Evolutionary conservation across 2,113 vertebrate genomes (phyloP), one percentile per base, ranked within the genome.

Genomic region (Mormyrus lacerda): DNA sequence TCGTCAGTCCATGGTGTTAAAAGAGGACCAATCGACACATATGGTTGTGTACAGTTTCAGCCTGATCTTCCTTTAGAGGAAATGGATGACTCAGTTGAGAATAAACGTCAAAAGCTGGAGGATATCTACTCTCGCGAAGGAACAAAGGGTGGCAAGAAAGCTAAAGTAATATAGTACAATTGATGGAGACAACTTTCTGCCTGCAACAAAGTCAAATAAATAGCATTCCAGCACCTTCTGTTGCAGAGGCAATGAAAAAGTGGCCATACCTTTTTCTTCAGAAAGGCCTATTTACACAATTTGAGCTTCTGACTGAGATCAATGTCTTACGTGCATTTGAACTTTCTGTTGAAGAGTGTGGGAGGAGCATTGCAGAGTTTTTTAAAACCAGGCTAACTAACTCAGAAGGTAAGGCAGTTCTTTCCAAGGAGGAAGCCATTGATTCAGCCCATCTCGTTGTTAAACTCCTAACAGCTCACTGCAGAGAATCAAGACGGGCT

Each of bases 171-270:
- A n/a, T n/a, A n/a, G n/a, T n/a, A 73, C 42, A 87, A 24, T 65
- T 90, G 21, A 90, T 90, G 89, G 53, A 90, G 44, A 53, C 65
- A 47, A 90, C 85, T 51, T 90, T 90, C 85, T 61, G 89, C 87
- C 58, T 88, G 65, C 89, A 53, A 69, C 11, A 3, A 17, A 90
- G 47, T 15, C 61, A 87, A 19, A 82, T 90, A 15, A 79, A 90
- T 76, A 35, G 53, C 27, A 90, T 87, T 47, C 89, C 85, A 88
- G 85, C 89, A 87, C 89, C 45, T 48, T 90, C 89, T 51, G 61
- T 88, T 87, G 55, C 82, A 58, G 55, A 58, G 55, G 1, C n/a
- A 61, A 61, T 84, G 82, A 89, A 73, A 44, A 51, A 89, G 53
- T 89, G 79, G 82, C 82, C 89, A 39, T 87, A 89, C 11, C 89